These are phyloP conservation scores for Poliocrania exsul DNA, from an alignment of 2,797 vertebrate species.

Conservation along the genomic window DNA sequence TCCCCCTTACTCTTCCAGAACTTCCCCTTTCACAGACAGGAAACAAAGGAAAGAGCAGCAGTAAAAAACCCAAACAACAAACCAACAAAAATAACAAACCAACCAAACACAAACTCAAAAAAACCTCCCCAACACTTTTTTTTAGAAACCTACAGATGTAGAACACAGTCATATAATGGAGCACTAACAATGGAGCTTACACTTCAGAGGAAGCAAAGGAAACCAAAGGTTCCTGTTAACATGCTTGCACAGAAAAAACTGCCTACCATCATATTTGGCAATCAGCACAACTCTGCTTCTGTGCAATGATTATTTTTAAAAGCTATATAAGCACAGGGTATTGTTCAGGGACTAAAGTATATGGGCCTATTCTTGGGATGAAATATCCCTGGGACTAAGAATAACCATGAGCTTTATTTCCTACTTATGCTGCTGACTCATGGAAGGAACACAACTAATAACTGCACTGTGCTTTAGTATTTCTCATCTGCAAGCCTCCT, in stretches of 20 bases:
- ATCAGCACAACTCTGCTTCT: background rate
- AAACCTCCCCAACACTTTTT: background rate
- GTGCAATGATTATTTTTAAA: background rate
- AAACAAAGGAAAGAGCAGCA: background rate
- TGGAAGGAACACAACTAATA: background rate
- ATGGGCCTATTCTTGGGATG: background rate
- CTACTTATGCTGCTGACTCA: background rate
- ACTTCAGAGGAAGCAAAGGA: background rate
- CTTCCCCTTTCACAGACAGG: background rate
- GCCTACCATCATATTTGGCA: background rate
- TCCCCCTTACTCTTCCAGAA: background rate
- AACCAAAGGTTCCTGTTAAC: background rate
- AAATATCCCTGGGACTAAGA: background rate
- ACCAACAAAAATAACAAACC: background rate
- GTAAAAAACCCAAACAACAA: background rate
- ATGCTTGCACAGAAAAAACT: background rate
- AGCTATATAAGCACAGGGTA: background rate
- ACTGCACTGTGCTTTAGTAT: background rate
- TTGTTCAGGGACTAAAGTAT: background rate
- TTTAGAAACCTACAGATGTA: background rate
- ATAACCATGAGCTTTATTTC: background rate
- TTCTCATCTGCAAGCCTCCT: background rate
- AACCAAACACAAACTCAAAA: background rate
- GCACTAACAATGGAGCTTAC: background rate
- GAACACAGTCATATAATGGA: background rate